Percentiles rank a stretch among this genome's conserved stretches.
These are phyloP conservation scores for Chrysotoxum bicinctum DNA, from an alignment of 2,888 invertebrate species.

Conservation along the genomic window DNA sequence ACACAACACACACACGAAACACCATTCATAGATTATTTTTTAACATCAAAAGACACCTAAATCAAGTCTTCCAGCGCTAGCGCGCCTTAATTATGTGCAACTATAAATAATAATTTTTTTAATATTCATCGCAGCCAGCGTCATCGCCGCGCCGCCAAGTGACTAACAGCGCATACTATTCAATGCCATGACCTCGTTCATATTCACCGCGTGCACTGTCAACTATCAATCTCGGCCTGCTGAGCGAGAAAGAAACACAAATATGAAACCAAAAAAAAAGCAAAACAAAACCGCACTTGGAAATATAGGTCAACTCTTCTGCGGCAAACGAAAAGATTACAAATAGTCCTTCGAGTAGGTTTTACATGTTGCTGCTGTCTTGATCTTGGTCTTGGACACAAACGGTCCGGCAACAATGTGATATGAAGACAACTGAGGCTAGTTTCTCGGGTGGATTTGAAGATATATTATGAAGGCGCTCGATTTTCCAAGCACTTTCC, in stretches of 20 bases:
- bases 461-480: background rate
- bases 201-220: slow-evolving; percentile 60
- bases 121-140: slow-evolving; percentile 27
- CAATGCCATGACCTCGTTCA: slow-evolving; percentile 71
- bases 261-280: background rate
- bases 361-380: slow-evolving; percentile 36
- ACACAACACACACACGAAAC: background rate
- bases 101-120: slow-evolving; percentile 65
- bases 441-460: background rate
- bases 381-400: slow-evolving; percentile 15
- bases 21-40: slow-evolving; percentile 1
- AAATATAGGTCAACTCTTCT: slow-evolving; percentile 64
- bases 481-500: too few relatives aligned
- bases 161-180: slow-evolving; percentile 55
- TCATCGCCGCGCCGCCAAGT: slow-evolving; percentile 12
- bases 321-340: slow-evolving; percentile 42
- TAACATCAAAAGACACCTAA: slow-evolving; percentile 52
- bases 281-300: slow-evolving; percentile 28
- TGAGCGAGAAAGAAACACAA: background rate
- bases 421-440: slow-evolving; percentile 43
- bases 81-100: slow-evolving; percentile 67
- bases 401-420: slow-evolving; percentile 41
- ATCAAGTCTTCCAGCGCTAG: slow-evolving; percentile 11
- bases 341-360: slow-evolving; percentile 65
- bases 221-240: slow-evolving; percentile 67